phyloP scores from a whole-genome alignment of 2,888 invertebrate genomes.

The Eugnorisma glareosa region DNA sequence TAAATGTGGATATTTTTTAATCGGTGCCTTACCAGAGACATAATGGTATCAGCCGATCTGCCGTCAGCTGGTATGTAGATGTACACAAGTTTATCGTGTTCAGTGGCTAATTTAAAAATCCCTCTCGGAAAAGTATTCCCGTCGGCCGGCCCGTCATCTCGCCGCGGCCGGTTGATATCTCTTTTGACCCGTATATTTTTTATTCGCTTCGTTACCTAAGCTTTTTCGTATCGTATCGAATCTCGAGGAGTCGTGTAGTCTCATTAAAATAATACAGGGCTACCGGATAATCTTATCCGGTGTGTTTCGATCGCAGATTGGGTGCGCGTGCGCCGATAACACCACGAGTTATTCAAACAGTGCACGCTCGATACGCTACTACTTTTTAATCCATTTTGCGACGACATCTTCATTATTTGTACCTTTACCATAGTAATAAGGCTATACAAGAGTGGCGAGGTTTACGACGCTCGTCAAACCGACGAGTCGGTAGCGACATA shows the following conservation, averaged over 20 bases:
- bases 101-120: slow-evolving; percentile 88
- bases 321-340: slow-evolving; percentile 90
- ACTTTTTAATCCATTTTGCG: slow-evolving; percentile 87
- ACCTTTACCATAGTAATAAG: slow-evolving; percentile 71
- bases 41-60: slow-evolving; percentile 90
- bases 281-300: slow-evolving; percentile 91
- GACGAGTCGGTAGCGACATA: slow-evolving; percentile 68
- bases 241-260: slow-evolving; percentile 90
- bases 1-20: slow-evolving; percentile 89
- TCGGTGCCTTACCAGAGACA: slow-evolving; percentile 89
- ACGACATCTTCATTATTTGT: slow-evolving; percentile 89
- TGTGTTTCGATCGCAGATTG: slow-evolving; percentile 90
- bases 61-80: slow-evolving; percentile 90
- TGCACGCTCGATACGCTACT: slow-evolving; percentile 87
- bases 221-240: slow-evolving; percentile 88
- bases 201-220: slow-evolving; percentile 89
- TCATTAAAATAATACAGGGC: slow-evolving; percentile 91
- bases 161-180: slow-evolving; percentile 85
- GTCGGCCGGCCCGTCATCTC: slow-evolving; percentile 79
- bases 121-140: slow-evolving; percentile 77
- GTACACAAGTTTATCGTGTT: slow-evolving; percentile 86
- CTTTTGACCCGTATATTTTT: slow-evolving; percentile 87
- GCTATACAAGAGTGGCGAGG: slow-evolving; percentile 61
- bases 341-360: slow-evolving; percentile 88
- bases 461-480: slow-evolving; percentile 72